Evolutionary conservation across 2,888 invertebrate species (phyloP).

Genomic region (Tanytarsus gracilentus): DNA sequence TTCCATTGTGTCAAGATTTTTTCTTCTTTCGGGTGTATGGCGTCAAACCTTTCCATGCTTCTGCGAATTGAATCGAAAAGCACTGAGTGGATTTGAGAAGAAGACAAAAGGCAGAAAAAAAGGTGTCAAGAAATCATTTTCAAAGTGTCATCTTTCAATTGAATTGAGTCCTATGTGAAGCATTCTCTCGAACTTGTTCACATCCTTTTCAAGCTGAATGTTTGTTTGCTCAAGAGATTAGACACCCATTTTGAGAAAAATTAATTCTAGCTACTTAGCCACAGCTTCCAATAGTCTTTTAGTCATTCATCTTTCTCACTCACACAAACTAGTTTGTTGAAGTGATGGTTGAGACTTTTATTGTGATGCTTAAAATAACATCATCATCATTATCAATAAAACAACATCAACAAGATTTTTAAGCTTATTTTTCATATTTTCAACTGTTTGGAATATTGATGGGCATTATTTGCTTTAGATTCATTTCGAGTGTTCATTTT

Average conservation of each 20-base stretch:
- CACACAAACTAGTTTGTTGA: not conserved
- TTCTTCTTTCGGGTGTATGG: too few species aligned
- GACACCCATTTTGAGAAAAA: not conserved
- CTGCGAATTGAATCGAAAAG: too few species aligned
- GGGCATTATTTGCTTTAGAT: too few species aligned
- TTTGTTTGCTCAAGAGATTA: conserved; percentile 27
- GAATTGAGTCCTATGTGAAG: conserved; percentile 5
- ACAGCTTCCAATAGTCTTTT: not conserved
- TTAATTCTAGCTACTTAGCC: conserved; percentile 25
- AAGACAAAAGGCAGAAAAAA: not conserved
- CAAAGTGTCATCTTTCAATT: conserved; percentile 21
- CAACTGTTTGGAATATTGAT: too few species aligned
- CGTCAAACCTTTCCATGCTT: too few species aligned
- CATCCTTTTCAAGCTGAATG: not conserved
- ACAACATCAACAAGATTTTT: conserved; percentile 11
- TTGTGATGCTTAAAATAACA: conserved; percentile 16
- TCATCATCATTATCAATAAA: conserved; percentile 27
- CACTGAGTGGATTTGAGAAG: too few species aligned
- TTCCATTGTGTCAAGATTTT: not conserved
- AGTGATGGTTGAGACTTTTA: conserved; percentile 20
- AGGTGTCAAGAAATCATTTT: not conserved
- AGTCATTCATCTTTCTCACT: not conserved
- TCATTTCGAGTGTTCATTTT: too few species aligned
- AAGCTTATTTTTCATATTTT: conserved; percentile 4
- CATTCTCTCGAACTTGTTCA: not conserved